Evolutionary conservation across 1,140 invertebrate species (phyloP).

Genomic region (Lysiphlebus fabarum): DNA sequence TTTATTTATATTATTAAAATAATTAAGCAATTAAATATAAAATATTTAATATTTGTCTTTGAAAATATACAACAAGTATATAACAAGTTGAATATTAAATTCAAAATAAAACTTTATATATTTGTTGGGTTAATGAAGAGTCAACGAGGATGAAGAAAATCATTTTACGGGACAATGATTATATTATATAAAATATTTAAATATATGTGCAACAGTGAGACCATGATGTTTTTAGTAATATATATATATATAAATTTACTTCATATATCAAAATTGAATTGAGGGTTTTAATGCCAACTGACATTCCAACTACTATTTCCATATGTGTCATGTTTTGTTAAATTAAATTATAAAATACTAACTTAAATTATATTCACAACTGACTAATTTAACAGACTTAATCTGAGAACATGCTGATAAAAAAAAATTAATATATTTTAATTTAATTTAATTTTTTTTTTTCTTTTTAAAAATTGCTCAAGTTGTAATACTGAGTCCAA

Average conservation of each 20-base stretch:
- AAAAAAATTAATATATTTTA: neutral
- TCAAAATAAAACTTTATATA: no score
- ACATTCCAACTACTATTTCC: neutral
- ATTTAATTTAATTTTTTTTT: no score
- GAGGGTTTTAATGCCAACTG: conserved; percentile 5
- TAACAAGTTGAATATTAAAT: no score
- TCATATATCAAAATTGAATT: neutral
- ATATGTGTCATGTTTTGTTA: conserved; percentile 1
- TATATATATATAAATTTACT: neutral
- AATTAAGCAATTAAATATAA: no score
- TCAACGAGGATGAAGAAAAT: neutral
- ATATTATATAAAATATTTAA: neutral
- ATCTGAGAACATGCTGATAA: neutral
- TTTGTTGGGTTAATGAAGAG: no score
- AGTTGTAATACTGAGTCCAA: neutral
- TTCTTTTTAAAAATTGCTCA: no score
- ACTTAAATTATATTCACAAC: neutral
- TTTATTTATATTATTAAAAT: no score
- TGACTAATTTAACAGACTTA: conserved; percentile 2
- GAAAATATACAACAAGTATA: no score
- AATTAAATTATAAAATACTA: conserved; percentile 17
- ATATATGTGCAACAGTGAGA: neutral
- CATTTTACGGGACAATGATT: conserved; percentile 11
- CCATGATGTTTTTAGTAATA: conserved; percentile 4
- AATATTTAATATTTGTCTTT: no score